phyloP scores from a whole-genome alignment of 2,888 invertebrate genomes.

The Choristoneura rosaceana region DNA sequence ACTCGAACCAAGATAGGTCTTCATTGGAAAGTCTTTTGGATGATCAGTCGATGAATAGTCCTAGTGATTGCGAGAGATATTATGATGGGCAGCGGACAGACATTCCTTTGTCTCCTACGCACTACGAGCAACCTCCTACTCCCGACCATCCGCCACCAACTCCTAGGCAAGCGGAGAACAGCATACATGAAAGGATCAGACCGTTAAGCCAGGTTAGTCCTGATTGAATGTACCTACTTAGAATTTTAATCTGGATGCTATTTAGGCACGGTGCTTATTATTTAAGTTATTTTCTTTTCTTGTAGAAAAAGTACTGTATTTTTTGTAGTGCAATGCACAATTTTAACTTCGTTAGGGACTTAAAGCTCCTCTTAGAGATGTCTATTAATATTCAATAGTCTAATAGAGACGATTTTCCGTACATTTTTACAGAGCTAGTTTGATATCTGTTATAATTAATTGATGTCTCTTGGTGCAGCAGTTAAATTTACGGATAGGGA shows the following conservation, averaged over 20 bases:
- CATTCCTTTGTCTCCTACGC: slow-evolving; percentile 93
- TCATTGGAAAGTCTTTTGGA: slow-evolving; percentile 87
- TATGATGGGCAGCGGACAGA: slow-evolving; percentile 75
- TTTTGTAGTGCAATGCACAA: not conserved
- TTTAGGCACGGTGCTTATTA: not conserved
- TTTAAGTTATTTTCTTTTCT: not conserved
- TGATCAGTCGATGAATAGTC: slow-evolving; percentile 83
- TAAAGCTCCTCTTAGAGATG: not conserved
- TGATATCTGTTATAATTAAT: not conserved
- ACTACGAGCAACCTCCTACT: slow-evolving; percentile 96
- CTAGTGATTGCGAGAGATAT: slow-evolving; percentile 78
- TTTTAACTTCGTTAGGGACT: not conserved
- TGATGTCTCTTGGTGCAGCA: not conserved
- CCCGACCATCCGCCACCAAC: slow-evolving; percentile 98
- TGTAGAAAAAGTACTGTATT: not conserved
- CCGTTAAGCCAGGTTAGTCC: slow-evolving; percentile 95
- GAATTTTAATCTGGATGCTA: not conserved
- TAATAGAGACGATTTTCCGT: too few species aligned
- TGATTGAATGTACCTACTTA: slow-evolving; percentile 46
- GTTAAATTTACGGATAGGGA: not conserved
- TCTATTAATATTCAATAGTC: too few species aligned
- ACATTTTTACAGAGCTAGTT: too few species aligned
- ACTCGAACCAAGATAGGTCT: slow-evolving; percentile 82
- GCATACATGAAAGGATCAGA: slow-evolving; percentile 95
- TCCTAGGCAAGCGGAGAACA: slow-evolving; percentile 94